phyloP scores from a whole-genome alignment of 2,113 vertebrate species.

The mouse (Mus musculus) region DNA sequence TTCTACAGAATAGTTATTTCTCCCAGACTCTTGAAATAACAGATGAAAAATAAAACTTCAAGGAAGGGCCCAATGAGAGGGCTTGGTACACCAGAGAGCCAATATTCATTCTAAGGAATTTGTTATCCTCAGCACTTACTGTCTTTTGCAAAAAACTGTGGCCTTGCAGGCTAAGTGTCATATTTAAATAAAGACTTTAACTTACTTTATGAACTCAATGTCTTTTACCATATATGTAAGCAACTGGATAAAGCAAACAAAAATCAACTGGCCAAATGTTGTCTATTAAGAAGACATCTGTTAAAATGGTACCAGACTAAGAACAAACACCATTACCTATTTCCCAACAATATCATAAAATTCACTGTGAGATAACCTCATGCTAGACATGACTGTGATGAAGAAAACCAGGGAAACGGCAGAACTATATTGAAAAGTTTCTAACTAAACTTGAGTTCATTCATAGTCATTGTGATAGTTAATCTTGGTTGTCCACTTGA shows the following conservation, averaged over 20 bases:
- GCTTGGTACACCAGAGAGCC: conserved; percentile 57
- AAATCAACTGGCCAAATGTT: conserved; percentile 51
- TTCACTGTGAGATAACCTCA: neutral
- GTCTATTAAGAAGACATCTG: conserved; percentile 55
- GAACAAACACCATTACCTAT: conserved; percentile 19
- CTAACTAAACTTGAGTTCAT: conserved; percentile 38
- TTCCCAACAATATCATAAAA: conserved; percentile 50
- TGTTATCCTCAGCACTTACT: conserved; percentile 54
- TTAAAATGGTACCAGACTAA: conserved; percentile 1
- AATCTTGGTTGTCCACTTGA: neutral
- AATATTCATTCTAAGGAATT: conserved; percentile 65
- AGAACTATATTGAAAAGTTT: neutral
- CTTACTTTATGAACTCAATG: conserved; percentile 59
- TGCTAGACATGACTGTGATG: neutral
- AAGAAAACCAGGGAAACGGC: neutral
- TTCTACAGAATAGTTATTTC: conserved; percentile 41
- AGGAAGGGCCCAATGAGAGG: conserved; percentile 24
- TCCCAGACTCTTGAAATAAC: conserved; percentile 56
- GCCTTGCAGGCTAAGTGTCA: conserved; percentile 36
- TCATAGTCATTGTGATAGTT: neutral
- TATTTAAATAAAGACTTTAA: conserved; percentile 61
- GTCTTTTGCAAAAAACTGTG: conserved; percentile 14
- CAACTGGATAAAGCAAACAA: conserved; percentile 61
- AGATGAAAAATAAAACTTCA: conserved; percentile 63
- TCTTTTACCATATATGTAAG: conserved; percentile 53